phyloP scores from a whole-genome alignment of 2,888 invertebrate species.

The Phengaris arion region DNA sequence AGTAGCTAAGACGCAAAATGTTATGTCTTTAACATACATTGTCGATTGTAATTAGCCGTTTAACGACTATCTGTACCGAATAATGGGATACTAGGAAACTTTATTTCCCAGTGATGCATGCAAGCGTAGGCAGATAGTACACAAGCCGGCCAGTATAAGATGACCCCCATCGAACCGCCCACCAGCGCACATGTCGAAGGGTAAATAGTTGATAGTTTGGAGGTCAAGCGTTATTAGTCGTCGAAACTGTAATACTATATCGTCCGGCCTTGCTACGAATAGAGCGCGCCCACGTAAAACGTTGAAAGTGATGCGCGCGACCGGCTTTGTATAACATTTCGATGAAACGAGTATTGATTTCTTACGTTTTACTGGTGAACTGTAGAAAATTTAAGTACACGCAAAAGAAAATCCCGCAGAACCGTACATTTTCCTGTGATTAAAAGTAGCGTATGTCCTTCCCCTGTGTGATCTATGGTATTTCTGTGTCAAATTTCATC shows the following conservation, averaged over 20 bases:
- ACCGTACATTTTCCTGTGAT: no score
- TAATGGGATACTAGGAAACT: background rate
- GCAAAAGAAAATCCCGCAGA: no score
- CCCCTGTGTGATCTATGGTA: no score
- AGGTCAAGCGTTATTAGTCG: slow-evolving; percentile 47
- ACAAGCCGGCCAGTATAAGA: slow-evolving; percentile 44
- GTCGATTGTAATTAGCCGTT: slow-evolving; percentile 5
- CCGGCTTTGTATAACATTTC: slow-evolving; percentile 27
- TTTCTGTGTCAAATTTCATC: no score
- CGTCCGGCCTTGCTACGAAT: slow-evolving; percentile 74
- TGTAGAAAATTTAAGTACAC: background rate
- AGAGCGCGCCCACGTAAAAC: slow-evolving; percentile 68
- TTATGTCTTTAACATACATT: slow-evolving; percentile 4
- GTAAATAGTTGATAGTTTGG: slow-evolving; percentile 35
- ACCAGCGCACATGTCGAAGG: slow-evolving; percentile 20
- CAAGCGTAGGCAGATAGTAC: slow-evolving; percentile 55
- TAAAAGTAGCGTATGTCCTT: no score
- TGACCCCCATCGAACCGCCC: slow-evolving; percentile 39
- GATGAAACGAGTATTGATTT: slow-evolving; percentile 1
- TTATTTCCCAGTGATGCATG: slow-evolving; percentile 53
- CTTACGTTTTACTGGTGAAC: background rate
- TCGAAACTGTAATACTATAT: slow-evolving; percentile 71
- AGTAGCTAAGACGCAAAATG: background rate
- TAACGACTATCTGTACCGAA: background rate
- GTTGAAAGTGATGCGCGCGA: slow-evolving; percentile 46